Base-by-base conservation (phyloP, 2,888 invertebrate genomes). In the Standfussiana lucernea region DNA sequence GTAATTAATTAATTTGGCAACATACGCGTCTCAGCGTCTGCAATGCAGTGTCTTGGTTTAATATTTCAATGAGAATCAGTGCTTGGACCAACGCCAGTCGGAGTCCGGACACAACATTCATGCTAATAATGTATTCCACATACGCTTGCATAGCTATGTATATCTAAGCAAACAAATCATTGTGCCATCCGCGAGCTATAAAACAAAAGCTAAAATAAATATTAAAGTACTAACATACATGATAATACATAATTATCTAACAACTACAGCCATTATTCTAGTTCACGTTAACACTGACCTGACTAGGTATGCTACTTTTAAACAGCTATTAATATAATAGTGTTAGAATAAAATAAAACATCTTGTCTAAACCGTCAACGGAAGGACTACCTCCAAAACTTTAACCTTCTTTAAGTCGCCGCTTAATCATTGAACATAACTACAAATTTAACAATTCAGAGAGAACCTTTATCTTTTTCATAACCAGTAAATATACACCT, bases 11-110 rank as follows among this genome's bases (percentile, higher is more conserved):
- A 90, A 89, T 92, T 90, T 93, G 92, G 93, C 92, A 92, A 88
- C 91, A 92, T 82, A 86, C 90, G 92, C 88, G 88, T 94, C 94
- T 94, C 89, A 94, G 94, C 92, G 91, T 91, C 95, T 93, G 94
- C 94, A 94, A 82, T 94, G 94, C 94, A 93, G 93, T 93, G 94
- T 95, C 96, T 96, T 95, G 95, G 96, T 93, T 95, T 95, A 95
- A 96, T 96, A 96, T 96, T 96, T 96, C 96, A 96, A 96, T 96
- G 94, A 95, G 92, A 92, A 96, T 94, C 92, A 94, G 92, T 91
- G 90, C 90, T 96, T 96, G 96, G 96, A 95, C 86, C 92, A 68
- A 61, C 86, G 96, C 96, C 96, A 96, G 95, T 93, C 83, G 79
- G 83, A 90, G 88, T 88, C 71, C 81, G 79, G 84, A 79, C 84